A percentile compares a stretch with the other conserved stretches of the same genome.
Evolutionary conservation across 2,113 vertebrate species (phyloP).

Genomic region (Colossoma macropomum): DNA sequence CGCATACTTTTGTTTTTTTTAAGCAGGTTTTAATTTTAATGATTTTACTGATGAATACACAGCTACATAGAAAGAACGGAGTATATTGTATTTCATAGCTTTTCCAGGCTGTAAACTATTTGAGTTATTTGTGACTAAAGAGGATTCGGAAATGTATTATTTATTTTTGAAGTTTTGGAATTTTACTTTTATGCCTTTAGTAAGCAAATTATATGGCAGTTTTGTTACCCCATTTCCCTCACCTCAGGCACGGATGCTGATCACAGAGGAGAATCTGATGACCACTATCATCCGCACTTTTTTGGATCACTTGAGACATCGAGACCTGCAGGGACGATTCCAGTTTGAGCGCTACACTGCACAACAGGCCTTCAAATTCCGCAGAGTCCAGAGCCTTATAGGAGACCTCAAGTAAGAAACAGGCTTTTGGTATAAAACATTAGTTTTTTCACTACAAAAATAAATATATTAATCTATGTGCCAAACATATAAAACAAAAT

Average conservation of each 20-base stretch:
- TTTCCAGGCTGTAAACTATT: too few species aligned
- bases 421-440: background rate
- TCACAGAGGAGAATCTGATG: constrained; percentile 94
- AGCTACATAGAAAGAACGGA: too few species aligned
- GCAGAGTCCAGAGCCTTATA: constrained; percentile 94
- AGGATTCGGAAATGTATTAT: too few species aligned
- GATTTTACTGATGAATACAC: too few species aligned
- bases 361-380: constrained; percentile 95
- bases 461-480: background rate
- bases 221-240: background rate
- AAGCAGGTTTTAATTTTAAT: too few species aligned
- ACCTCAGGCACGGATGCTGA: constrained; percentile 93
- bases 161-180: too few species aligned
- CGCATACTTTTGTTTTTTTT: too few species aligned
- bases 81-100: too few species aligned
- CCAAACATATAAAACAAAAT: background rate
- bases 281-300: constrained; percentile 95
- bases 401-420: constrained; percentile 91
- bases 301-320: constrained; percentile 91
- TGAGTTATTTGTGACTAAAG: too few species aligned
- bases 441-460: background rate
- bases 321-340: constrained; percentile 93
- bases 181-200: background rate
- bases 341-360: constrained; percentile 97
- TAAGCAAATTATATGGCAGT: background rate